Base-by-base conservation (phyloP, 2,888 invertebrate species). In the Erpobdella octoculata region DNA sequence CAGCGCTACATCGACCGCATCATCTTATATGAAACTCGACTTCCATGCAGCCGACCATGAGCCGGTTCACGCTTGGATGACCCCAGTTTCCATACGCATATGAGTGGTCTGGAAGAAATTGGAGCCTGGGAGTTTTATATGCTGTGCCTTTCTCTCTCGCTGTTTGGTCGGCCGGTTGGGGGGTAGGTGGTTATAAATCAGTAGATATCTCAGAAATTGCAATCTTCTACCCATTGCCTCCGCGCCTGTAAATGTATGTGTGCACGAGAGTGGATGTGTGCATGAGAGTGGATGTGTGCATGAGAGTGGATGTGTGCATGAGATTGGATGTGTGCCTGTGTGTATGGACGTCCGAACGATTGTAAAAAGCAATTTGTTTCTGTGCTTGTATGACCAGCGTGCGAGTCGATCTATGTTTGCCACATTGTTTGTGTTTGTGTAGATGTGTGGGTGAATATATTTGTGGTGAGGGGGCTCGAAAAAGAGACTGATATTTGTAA, bases 81-180 rank as follows among this genome's bases (percentile, higher is more conserved):
- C n/a, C n/a, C n/a, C n/a, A n/a, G n/a, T n/a, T n/a, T n/a, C n/a
- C n/a, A n/a, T n/a, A n/a, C n/a, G n/a, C n/a, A n/a, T n/a, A n/a
- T n/a, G n/a, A n/a, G n/a, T n/a, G n/a, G 53, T 25, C 53, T 53
- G 53, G 53, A 53, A n/a, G 21, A 2, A 4, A 53, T 8, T 8
- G 53, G 53, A 53, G 53, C 53, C 5, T 53, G 53, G 53, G 53
- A n/a, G 9, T n/a, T 53, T 53, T 53, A 53, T 53, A n/a, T 53
- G 28, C 53, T 53, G n/a, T n/a, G 53, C 53, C 53, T 3, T 25
- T 18, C 41, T 41, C 18, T 9, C 41, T 12, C 28, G 4, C 53
- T 12, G 12, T 53, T 18, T 53, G 21, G 21, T 25, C 53, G 53
- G 53, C n/a, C 53, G n/a, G 6, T 21, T 3, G 12, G 48, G 4